Evolutionary conservation across 2,888 invertebrate species (phyloP).

Genomic region (Netelia virgata): DNA sequence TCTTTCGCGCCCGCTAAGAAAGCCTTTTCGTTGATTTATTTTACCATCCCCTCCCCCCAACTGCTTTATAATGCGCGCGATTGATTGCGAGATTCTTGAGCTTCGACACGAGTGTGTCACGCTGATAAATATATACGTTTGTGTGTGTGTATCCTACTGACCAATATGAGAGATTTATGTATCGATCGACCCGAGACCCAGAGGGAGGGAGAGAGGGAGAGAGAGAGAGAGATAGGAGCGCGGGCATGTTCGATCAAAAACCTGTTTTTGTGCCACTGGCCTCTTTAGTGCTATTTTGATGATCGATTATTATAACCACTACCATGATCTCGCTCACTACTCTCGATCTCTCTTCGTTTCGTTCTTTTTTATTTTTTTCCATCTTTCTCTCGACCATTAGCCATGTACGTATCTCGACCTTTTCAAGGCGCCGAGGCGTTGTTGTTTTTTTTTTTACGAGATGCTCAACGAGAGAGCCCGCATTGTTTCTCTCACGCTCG

Average conservation of each 20-base stretch:
- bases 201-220: too few species aligned
- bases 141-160: conserved; percentile 40
- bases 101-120: background rate
- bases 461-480: too few species aligned
- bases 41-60: background rate
- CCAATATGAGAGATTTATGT: conserved; percentile 44
- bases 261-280: conserved; percentile 57
- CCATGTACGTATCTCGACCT: background rate
- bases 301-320: conserved; percentile 39
- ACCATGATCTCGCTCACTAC: conserved; percentile 36
- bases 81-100: conserved; percentile 49
- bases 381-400: background rate
- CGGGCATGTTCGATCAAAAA: conserved; percentile 41
- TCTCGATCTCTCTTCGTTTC: conserved; percentile 21
- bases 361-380: background rate
- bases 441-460: too few species aligned
- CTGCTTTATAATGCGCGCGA: conserved; percentile 14
- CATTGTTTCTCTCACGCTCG: too few species aligned
- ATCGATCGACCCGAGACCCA: background rate
- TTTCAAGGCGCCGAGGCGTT: too few species aligned
- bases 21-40: conserved; percentile 46
- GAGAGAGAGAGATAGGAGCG: background rate
- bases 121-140: background rate
- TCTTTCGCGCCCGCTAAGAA: conserved; percentile 50
- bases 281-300: conserved; percentile 62